Evolutionary conservation across 2,888 invertebrate species (phyloP).

Genomic region (Sesia apiformis): DNA sequence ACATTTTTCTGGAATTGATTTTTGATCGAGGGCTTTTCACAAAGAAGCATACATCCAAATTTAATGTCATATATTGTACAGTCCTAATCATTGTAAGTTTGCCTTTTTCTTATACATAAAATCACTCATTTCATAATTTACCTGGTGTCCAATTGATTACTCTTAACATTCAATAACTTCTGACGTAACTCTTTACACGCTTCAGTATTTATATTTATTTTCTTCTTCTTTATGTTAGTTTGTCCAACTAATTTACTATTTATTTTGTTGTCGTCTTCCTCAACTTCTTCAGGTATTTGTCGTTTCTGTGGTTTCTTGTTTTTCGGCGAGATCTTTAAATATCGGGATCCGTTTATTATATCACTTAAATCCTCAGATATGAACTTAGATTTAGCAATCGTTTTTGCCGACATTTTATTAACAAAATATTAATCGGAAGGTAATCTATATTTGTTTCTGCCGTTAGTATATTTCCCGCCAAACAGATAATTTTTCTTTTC

Average conservation of each 20-base stretch:
- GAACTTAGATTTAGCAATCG: conserved; percentile 34
- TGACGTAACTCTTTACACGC: conserved; percentile 9
- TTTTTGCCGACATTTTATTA: conserved; percentile 17
- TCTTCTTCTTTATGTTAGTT: conserved; percentile 32
- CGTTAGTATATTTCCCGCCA: too few relatives aligned
- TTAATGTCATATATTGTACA: too few relatives aligned
- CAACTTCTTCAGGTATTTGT: conserved; percentile 19
- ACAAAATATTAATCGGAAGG: background rate
- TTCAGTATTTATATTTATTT: conserved; percentile 26
- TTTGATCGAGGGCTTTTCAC: too few relatives aligned
- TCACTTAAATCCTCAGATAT: conserved; percentile 36
- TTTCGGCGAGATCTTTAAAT: conserved; percentile 34
- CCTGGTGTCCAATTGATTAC: conserved; percentile 43
- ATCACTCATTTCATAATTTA: conserved; percentile 11
- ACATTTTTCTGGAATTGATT: too few relatives aligned
- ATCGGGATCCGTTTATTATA: conserved; percentile 37
- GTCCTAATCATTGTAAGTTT: too few relatives aligned
- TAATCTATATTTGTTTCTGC: too few relatives aligned
- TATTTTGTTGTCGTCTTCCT: conserved; percentile 15
- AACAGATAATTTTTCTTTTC: too few relatives aligned
- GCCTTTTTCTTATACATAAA: too few relatives aligned
- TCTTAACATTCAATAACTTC: conserved; percentile 38
- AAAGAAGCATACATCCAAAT: too few relatives aligned
- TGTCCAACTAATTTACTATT: too few relatives aligned
- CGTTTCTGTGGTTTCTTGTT: conserved; percentile 36